Evolutionary conservation across 2,888 invertebrate genomes (phyloP), one percentile per base, ranked within the genome.

Genomic region (Polymixis flavicincta): DNA sequence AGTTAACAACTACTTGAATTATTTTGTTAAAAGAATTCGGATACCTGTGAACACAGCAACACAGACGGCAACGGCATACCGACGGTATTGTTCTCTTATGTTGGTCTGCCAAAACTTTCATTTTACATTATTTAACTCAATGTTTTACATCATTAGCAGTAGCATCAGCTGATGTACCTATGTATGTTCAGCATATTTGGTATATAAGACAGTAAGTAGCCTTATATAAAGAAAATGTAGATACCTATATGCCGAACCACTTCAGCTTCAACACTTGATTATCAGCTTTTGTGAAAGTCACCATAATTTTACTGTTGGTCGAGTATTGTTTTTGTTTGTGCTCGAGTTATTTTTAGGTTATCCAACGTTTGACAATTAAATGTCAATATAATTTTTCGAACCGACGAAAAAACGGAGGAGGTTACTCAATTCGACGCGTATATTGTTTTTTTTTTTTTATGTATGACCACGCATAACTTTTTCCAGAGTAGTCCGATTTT

Each of bases 331-430:
- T 66, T n/a, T 11, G n/a, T 28, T 42, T 14, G 13, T 72, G 32
- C 17, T 28, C 8, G 14, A 45, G 0, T 48, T n/a, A 54, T 42
- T 74, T 76, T 42, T 25, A 50, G 48, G 48, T 69, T 45, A 60
- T 50, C 25, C 14, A 14, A 60, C 32, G 52, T 25, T 45, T 74
- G 81, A 61, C 75, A 61, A 45, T 66, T 22, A 32, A 55, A 50
- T 50, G 28, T 42, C 48, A 61, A 54, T 5, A 54, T 37, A n/a
- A 28, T 14, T 2, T 11, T 52, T 50, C n/a, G n/a, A n/a, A n/a
- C n/a, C n/a, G n/a, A n/a, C n/a, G n/a, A n/a, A n/a, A n/a, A n/a
- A n/a, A n/a, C n/a, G n/a, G n/a, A n/a, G n/a, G n/a, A n/a, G n/a
- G n/a, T n/a, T n/a, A n/a, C n/a, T n/a, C n/a, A n/a, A n/a, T n/a